Evolutionary conservation across 2,113 vertebrate species (phyloP).

Genomic region (Xyrauchen texanus): DNA sequence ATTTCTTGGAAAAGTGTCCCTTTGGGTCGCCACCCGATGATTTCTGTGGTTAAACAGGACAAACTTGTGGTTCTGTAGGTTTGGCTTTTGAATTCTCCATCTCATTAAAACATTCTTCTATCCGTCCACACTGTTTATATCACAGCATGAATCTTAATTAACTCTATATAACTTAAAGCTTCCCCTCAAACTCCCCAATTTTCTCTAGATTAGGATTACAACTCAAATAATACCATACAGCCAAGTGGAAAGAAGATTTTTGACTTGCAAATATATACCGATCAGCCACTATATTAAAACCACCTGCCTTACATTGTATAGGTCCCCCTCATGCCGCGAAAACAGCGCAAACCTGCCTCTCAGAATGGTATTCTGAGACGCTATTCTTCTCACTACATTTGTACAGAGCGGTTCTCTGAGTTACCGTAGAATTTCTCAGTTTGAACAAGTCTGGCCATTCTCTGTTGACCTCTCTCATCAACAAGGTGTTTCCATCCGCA

Average conservation of each 20-base stretch:
- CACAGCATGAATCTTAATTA: conserved; percentile 8
- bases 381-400: too few species aligned
- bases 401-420: too few species aligned
- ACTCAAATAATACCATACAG: neutral
- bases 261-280: neutral
- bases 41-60: conserved; percentile 28
- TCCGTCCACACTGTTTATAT: neutral
- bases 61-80: neutral
- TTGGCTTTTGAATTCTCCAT: neutral
- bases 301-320: too few species aligned
- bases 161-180: neutral
- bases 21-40: neutral
- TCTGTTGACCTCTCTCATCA: too few species aligned
- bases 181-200: neutral
- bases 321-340: too few species aligned
- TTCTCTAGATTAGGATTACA: neutral
- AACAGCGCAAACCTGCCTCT: too few species aligned
- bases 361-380: too few species aligned
- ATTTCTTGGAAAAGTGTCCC: conserved; percentile 18
- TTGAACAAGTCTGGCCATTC: too few species aligned
- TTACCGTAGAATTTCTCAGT: too few species aligned
- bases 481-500: too few species aligned
- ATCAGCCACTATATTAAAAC: too few species aligned
- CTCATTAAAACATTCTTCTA: neutral
- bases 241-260: neutral